Percentiles rank a stretch among this genome's conserved stretches.
Evolutionary conservation across 2,888 invertebrate species (phyloP).

Genomic region (Lamproptera curius): DNA sequence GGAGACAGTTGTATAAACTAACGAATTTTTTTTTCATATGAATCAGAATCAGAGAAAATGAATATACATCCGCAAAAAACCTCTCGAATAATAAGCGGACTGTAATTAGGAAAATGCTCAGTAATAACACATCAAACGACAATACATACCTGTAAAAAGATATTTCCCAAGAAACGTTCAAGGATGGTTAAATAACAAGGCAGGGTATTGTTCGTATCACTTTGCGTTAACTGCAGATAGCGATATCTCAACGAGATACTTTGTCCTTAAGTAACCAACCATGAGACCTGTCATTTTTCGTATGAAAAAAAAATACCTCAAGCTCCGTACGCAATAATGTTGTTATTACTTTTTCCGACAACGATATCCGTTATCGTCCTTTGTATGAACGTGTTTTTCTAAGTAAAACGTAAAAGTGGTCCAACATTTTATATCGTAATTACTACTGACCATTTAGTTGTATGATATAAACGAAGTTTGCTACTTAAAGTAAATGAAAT

Average conservation of each 20-base stretch:
- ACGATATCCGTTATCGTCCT: too few relatives aligned
- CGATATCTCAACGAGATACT: neutral
- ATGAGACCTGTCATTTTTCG: constrained; percentile 3
- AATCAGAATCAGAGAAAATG: too few relatives aligned
- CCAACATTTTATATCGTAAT: too few relatives aligned
- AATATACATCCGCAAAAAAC: too few relatives aligned
- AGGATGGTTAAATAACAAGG: neutral
- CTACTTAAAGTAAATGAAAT: too few relatives aligned
- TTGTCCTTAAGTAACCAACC: constrained; percentile 6
- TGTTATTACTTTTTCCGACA: too few relatives aligned
- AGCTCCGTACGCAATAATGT: neutral
- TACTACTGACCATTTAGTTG: too few relatives aligned
- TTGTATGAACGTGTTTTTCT: too few relatives aligned
- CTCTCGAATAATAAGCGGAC: neutral
- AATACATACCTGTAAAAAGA: neutral
- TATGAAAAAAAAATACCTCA: neutral
- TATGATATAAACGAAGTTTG: too few relatives aligned
- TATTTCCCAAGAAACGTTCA: neutral
- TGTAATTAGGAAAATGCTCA: neutral
- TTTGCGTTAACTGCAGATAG: neutral
- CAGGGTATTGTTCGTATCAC: neutral
- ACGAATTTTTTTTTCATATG: too few relatives aligned
- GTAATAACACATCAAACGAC: neutral
- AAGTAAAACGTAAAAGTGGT: too few relatives aligned
- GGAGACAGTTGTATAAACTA: too few relatives aligned